Evolutionary conservation across 2,888 invertebrate species (phyloP).

Genomic region (Oscheius sp.): DNA sequence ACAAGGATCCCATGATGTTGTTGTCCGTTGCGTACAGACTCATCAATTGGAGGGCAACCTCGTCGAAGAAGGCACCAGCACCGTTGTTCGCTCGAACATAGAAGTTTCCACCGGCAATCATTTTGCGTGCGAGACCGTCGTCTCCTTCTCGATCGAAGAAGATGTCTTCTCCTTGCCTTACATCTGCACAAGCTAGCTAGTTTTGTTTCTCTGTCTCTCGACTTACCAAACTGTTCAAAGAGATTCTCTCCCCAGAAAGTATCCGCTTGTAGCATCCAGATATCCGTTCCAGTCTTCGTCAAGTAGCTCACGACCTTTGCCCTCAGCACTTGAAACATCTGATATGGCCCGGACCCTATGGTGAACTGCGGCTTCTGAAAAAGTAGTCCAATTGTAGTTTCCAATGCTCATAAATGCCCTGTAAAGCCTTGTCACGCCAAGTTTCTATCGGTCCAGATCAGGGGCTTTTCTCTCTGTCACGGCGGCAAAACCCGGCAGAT

Average conservation of each 20-base stretch:
- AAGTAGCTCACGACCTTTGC: constrained; percentile 62
- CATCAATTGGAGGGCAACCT: constrained; percentile 48
- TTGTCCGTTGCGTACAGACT: constrained; percentile 65
- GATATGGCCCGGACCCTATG: constrained; percentile 67
- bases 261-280: constrained; percentile 69
- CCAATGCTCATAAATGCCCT: not conserved
- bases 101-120: constrained; percentile 71
- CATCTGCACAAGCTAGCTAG: constrained; percentile 5
- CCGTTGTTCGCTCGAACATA: constrained; percentile 55
- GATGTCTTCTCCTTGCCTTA: constrained; percentile 38
- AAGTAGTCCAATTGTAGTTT: not conserved
- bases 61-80: constrained; percentile 59
- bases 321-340: constrained; percentile 69
- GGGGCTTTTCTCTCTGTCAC: not conserved
- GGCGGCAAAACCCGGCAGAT: constrained; percentile 24
- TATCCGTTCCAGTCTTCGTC: constrained; percentile 51
- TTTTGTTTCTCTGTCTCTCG: not conserved
- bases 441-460: no score
- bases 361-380: constrained; percentile 59
- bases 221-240: constrained; percentile 62
- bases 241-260: constrained; percentile 68
- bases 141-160: constrained; percentile 68
- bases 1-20: constrained; percentile 67
- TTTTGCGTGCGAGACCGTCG: constrained; percentile 55
- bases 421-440: no score